Percentiles rank a stretch among this genome's conserved stretches.
Evolutionary conservation across 23 tunicate genomes (phyloP).

Genomic region (Corella eumyota): DNA sequence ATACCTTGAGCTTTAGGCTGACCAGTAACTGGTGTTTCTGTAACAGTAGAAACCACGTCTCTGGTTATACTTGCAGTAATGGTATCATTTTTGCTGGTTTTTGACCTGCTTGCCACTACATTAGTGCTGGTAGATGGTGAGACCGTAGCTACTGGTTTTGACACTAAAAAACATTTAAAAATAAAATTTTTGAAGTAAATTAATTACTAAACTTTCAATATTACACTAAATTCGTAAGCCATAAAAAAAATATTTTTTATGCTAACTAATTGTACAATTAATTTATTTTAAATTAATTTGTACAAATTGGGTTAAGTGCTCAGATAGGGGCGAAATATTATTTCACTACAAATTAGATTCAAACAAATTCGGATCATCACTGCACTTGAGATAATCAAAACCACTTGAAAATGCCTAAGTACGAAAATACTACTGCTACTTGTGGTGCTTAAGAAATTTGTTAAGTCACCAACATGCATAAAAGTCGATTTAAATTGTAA

Average conservation of each 20-base stretch:
- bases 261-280: no score
- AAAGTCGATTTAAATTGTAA: no score
- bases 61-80: constrained; percentile 23
- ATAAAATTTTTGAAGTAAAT: neutral
- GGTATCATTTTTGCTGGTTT: neutral
- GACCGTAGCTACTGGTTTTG: constrained; percentile 30
- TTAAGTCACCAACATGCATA: no score
- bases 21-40: no score
- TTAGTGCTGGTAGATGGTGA: constrained; percentile 35
- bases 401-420: no score
- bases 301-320: neutral
- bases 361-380: constrained; percentile 16
- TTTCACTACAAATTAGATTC: constrained; percentile 1
- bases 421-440: no score
- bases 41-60: constrained; percentile 15
- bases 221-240: no score
- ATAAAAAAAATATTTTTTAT: no score
- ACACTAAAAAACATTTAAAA: constrained; percentile 1
- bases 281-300: no score
- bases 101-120: constrained; percentile 6
- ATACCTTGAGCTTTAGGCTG: no score
- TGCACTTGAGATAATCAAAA: neutral
- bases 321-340: constrained; percentile 37
- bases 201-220: no score
- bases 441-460: no score